A percentile compares a stretch with the other conserved stretches of the same genome.
Evolutionary conservation across 2,113 vertebrate species (phyloP).

Genomic region (Odocoileus hemionus): DNA sequence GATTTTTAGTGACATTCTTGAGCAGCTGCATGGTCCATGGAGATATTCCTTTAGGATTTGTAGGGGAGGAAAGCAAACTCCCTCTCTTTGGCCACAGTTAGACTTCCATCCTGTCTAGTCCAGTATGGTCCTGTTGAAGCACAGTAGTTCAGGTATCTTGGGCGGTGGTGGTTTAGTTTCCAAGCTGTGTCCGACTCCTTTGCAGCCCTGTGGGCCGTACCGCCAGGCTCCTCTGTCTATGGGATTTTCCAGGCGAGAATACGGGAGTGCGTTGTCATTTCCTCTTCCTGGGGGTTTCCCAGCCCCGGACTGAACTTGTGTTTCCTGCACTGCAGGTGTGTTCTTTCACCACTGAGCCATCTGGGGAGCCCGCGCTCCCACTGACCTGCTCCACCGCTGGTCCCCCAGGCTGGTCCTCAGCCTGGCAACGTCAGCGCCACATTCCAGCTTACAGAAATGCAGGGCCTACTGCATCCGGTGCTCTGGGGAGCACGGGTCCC

Average conservation of each 20-base stretch:
- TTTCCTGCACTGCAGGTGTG: rapidly evolving
- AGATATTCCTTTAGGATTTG: background rate
- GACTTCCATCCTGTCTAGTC: background rate
- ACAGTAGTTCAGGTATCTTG: background rate
- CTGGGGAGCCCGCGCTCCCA: background rate
- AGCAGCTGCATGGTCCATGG: background rate
- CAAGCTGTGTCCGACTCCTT: background rate
- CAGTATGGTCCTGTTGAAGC: rapidly evolving
- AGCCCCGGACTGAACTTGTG: background rate
- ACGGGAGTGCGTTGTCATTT: background rate
- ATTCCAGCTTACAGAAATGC: background rate
- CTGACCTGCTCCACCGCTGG: rapidly evolving
- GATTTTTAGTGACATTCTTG: background rate
- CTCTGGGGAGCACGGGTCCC: rapidly evolving
- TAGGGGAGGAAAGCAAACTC: background rate
- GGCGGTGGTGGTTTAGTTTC: background rate
- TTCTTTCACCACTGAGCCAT: background rate
- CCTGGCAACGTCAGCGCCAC: background rate
- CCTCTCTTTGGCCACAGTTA: background rate
- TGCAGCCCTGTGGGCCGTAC: background rate
- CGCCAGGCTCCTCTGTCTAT: background rate
- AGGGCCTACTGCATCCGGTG: background rate
- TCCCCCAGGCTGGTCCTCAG: too few species aligned
- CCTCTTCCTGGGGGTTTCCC: rapidly evolving
- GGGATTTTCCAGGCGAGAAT: background rate